phyloP scores from a whole-genome alignment of 2,113 vertebrate species.

The Hippocampus mohnikei region DNA sequence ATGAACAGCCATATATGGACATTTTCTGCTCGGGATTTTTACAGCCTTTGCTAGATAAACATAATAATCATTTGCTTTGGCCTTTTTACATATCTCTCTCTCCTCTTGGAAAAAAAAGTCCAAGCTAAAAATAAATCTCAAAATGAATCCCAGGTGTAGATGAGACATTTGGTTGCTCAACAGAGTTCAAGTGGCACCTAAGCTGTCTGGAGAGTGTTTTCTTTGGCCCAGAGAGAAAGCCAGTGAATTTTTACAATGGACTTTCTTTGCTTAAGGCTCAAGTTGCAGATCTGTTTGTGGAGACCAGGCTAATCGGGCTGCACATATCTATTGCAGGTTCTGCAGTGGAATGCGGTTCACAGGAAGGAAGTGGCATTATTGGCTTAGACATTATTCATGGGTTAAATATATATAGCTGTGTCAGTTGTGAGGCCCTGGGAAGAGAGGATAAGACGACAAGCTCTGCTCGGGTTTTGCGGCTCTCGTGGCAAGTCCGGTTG shows the following conservation, averaged over 20 bases:
- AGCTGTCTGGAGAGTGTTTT: conserved; percentile 45
- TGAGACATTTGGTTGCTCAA: conserved; percentile 25
- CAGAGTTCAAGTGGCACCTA: conserved; percentile 40
- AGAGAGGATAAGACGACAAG: conserved; percentile 20
- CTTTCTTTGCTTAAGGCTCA: conserved; percentile 50
- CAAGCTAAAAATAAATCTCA: conserved; percentile 15
- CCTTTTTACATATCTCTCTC: conserved; percentile 24
- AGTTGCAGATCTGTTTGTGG: conserved; percentile 57
- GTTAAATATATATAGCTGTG: conserved; percentile 45
- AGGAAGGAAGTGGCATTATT: conserved; percentile 48
- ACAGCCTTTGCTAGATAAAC: conserved; percentile 35
- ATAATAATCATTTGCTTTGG: conserved; percentile 22
- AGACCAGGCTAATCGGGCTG: conserved; percentile 45
- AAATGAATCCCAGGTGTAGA: conserved; percentile 45
- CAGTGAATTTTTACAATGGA: conserved; percentile 26
- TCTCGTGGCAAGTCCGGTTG: conserved; percentile 19
- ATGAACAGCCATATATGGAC: conserved; percentile 39
- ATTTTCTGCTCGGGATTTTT: conserved; percentile 12
- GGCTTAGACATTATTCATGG: conserved; percentile 50
- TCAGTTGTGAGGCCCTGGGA: conserved; percentile 32
- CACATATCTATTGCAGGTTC: conserved; percentile 49
- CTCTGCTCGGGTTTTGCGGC: conserved; percentile 34
- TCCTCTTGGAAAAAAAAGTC: conserved; percentile 25
- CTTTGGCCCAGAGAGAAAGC: conserved; percentile 44
- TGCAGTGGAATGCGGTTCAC: conserved; percentile 26